Percentiles rank a stretch among this genome's conserved stretches.
phyloP scores from a whole-genome alignment of 2,113 vertebrate species.

The Scolopax mira region DNA sequence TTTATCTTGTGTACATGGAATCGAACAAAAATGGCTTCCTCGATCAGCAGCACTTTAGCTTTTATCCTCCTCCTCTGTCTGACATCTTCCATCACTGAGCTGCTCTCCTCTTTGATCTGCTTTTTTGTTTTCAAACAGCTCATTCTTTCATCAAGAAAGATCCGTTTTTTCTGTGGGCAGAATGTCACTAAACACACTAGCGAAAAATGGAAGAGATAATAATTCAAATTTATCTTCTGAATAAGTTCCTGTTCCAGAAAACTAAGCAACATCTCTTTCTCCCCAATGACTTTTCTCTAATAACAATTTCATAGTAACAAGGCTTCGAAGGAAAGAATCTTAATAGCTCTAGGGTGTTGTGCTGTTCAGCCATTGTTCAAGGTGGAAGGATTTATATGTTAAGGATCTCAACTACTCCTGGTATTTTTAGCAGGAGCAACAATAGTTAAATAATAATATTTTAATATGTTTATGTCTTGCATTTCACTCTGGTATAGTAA shows the following conservation, averaged over 20 bases:
- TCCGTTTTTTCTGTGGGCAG: constrained; percentile 13
- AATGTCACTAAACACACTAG: not conserved
- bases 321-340: constrained; percentile 2
- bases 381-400: not conserved
- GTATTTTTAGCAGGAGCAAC: not conserved
- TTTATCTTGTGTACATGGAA: not conserved
- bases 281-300: constrained; percentile 6
- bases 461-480: not conserved
- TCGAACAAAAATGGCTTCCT: not conserved
- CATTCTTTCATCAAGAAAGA: constrained; percentile 29
- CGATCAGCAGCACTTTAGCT: not conserved
- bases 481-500: not conserved
- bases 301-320: constrained; percentile 31
- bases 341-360: constrained; percentile 6
- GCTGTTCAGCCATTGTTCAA: not conserved
- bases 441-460: constrained; percentile 4
- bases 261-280: constrained; percentile 19
- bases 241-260: constrained; percentile 52
- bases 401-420: not conserved
- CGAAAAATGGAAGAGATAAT: constrained; percentile 29
- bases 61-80: not conserved
- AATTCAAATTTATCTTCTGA: constrained; percentile 27
- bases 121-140: constrained; percentile 28
- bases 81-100: not conserved
- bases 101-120: constrained; percentile 16